Base-by-base conservation (phyloP, 2,797 vertebrate genomes). In the Bryconaethiops microstoma region DNA sequence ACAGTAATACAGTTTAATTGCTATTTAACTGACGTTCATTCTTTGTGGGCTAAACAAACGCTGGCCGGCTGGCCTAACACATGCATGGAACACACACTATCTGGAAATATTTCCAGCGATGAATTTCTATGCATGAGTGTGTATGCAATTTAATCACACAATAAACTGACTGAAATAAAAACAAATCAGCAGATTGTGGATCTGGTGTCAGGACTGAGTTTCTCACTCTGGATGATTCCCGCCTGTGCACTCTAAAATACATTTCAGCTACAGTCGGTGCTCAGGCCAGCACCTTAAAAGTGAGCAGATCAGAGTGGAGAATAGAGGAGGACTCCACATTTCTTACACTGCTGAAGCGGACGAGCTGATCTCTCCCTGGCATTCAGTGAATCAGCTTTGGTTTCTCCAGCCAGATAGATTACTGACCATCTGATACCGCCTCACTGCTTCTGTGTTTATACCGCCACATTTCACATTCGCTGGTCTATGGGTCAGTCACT, bases 391-490 rank as follows among this genome's bases (percentile, higher is more conserved):
- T 57, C 29, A 40, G 52, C 29, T 29, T 35, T 55, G 52, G 35
- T 67, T 40, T 67, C 7, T 19, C 52, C 52, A 57, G 50, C 70
- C 52, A 39, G 50, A 5, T 16, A 55, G 21, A 72, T 35, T 54
- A 57, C 70, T 39, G 25, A 54, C 70, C 52, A 72, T 72, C 70
- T 72, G 70, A 23, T 35, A 14, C 16, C n/a, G 7, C 29, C 23
- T 19, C 16, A 10, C 69, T 54, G 17, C 12, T 54, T 52, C 52
- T 74, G 50, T 74, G 19, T 39, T 40, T 74, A n/a, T 59, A 57
- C 35, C 12, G 6, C 10, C 52, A 57, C 29, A 39, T 35, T 57
- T 73, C 25, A 57, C 45, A 17, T 19, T 65, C 39, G 45, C 7
- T 48, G 12, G 45, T 19, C 16, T 6, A 1, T 7, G 7, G 12